Evolutionary conservation across 2,797 vertebrate species (phyloP).

Genomic region (Caiman crocodilus): DNA sequence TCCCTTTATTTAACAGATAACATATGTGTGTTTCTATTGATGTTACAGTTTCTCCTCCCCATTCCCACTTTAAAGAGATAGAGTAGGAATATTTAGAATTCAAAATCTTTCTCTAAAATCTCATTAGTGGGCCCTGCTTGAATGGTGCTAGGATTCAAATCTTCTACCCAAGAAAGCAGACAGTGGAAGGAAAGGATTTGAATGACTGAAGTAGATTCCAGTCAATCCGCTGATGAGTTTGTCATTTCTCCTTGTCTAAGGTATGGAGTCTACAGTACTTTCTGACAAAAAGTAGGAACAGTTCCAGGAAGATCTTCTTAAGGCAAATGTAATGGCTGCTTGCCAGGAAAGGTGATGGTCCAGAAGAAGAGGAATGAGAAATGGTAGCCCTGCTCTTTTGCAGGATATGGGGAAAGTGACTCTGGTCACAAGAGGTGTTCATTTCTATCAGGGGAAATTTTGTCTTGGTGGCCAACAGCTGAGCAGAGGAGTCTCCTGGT

Average conservation of each 20-base stretch:
- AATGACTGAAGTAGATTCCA: constrained; percentile 15
- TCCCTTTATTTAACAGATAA: constrained; percentile 72
- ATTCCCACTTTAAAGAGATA: constrained; percentile 60
- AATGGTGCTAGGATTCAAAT: neutral
- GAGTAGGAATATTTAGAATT: constrained; percentile 46
- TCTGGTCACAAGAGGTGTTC: neutral
- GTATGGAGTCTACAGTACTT: neutral
- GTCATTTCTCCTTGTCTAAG: neutral
- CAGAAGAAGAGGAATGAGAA: constrained; percentile 39
- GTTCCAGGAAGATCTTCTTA: neutral
- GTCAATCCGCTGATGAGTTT: neutral
- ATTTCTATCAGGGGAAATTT: too few relatives aligned
- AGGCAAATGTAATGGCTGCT: neutral
- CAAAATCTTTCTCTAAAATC: neutral
- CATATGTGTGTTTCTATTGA: constrained; percentile 63
- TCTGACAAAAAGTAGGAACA: constrained; percentile 19
- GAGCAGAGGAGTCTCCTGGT: too few relatives aligned
- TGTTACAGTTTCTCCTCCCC: constrained; percentile 31
- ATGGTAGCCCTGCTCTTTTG: constrained; percentile 10
- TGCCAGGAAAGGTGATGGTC: constrained; percentile 17
- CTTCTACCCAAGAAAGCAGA: neutral
- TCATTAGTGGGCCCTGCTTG: constrained; percentile 2
- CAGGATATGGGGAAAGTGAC: neutral
- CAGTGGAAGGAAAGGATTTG: constrained; percentile 1
- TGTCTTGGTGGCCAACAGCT: too few relatives aligned